Base-by-base conservation (phyloP, 2,113 vertebrate genomes). In the Orycteropus afer region DNA sequence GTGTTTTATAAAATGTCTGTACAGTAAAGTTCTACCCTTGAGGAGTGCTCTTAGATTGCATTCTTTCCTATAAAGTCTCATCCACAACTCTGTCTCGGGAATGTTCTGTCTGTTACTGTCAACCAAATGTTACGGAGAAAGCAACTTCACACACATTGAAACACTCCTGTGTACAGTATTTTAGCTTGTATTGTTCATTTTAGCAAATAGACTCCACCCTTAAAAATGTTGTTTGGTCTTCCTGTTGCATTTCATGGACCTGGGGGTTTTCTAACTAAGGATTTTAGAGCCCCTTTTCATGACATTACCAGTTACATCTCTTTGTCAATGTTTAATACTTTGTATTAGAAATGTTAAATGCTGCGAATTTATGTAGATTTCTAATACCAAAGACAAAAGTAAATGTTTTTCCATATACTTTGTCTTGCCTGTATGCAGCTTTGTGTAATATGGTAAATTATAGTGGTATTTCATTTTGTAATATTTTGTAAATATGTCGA, bases 401-500 rank as follows among this genome's bases (percentile, higher is more conserved):
- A 74, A 90, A 40, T 79, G 92, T 96, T 95, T 74, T 80, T 76
- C 63, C 89, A 77, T 73, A 29, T 78, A 80, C 88, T 96, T 94
- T 96, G 95, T 97, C 95, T 96, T 93, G 78, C 86, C 90, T 67
- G 69, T 94, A 71, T 74, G 90, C 83, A 93, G 95, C 83, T 1
- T 85, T 71, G 34, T 95, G 95, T 92, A 71, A 96, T 84, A 91
- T 40, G 79, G 40, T 94, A 79, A 95, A 55, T 84, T 95, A 80
- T 74, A 89, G 73, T 89, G 92, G 45, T 86, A 25, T 97, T 90
- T 96, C 76, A 55, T 69, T 93, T 95, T 97, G 97, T 97, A 97
- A 96, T 92, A 96, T 97, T 96, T 96, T 97, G 97, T 97, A 97
- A 96, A 97, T 97, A 97, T 97, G 97, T 97, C 90, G 65, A 97